A percentile compares a stretch with the other conserved stretches of the same genome.
Conservation (phyloP, 1,140 invertebrate genomes). For the Cyphomyrmex costatus region DNA sequence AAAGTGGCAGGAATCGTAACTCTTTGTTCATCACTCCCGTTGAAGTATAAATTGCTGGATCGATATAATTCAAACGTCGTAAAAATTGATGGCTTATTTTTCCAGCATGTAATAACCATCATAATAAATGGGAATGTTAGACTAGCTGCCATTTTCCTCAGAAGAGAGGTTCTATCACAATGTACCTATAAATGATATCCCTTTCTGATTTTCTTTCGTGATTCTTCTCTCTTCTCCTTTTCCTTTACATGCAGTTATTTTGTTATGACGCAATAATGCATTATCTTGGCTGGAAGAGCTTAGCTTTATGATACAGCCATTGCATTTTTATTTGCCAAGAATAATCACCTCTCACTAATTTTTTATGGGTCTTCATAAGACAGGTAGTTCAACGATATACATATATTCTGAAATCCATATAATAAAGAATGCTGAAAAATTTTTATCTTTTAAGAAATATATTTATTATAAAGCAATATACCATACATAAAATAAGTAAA, state of each 20-base stretch:
- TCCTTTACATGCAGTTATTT: constrained; percentile 14
- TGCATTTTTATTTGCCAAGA: constrained; percentile 39
- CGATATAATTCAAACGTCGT: constrained; percentile 45
- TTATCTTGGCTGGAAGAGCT: constrained; percentile 7
- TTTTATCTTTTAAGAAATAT: not conserved
- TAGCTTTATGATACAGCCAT: constrained; percentile 32
- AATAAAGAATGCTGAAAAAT: not conserved
- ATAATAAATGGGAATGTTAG: constrained; percentile 58
- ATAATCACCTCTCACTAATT: constrained; percentile 49
- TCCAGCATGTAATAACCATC: constrained; percentile 33
- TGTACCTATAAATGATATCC: constrained; percentile 33
- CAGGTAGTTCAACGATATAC: not conserved
- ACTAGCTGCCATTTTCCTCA: constrained; percentile 31
- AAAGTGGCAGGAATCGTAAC: constrained; percentile 12
- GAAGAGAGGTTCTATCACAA: not conserved
- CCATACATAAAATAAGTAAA: not conserved
- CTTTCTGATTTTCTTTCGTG: not conserved
- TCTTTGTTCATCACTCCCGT: not conserved
- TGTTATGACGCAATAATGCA: constrained; percentile 38
- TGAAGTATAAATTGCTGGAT: constrained; percentile 21
- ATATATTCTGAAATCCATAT: not conserved
- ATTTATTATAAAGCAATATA: constrained; percentile 12
- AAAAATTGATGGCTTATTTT: constrained; percentile 52
- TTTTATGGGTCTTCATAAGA: constrained; percentile 21
- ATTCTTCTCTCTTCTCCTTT: not conserved